Percentiles rank a stretch among this genome's conserved stretches.
These are phyloP conservation scores for Gavialis gangeticus DNA, from an alignment of 2,113 vertebrate species.

Conservation along the genomic window DNA sequence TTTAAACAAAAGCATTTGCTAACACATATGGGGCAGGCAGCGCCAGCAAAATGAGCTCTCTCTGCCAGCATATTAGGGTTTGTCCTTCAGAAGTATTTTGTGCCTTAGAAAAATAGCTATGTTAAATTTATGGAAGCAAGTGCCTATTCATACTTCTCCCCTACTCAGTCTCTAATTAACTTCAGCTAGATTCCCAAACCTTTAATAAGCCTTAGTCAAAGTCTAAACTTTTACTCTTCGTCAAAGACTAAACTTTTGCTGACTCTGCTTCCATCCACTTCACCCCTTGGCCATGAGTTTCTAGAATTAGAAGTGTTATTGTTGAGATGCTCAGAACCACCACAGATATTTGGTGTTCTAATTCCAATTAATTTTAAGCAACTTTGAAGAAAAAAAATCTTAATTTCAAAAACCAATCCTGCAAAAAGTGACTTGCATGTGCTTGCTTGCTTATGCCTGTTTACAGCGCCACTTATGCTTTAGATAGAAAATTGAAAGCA, in stretches of 20 bases:
- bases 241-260: not conserved
- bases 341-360: rapidly evolving
- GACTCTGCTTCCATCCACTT: too few species aligned
- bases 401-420: not conserved
- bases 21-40: not conserved
- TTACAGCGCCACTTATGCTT: not conserved
- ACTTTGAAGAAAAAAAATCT: not conserved
- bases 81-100: not conserved
- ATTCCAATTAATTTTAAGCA: not conserved
- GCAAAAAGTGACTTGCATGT: not conserved
- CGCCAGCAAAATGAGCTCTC: not conserved
- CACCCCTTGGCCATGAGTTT: not conserved
- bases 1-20: not conserved
- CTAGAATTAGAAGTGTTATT: not conserved
- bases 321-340: not conserved
- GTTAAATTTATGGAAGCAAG: not conserved
- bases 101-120: not conserved
- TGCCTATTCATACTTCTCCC: rapidly evolving
- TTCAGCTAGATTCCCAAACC: not conserved
- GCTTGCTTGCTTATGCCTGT: not conserved
- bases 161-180: rapidly evolving
- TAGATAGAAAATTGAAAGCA: not conserved
- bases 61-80: not conserved
- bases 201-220: not conserved
- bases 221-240: not conserved